Base-by-base conservation (phyloP, 2,888 invertebrate species). In the Myathropa florea region DNA sequence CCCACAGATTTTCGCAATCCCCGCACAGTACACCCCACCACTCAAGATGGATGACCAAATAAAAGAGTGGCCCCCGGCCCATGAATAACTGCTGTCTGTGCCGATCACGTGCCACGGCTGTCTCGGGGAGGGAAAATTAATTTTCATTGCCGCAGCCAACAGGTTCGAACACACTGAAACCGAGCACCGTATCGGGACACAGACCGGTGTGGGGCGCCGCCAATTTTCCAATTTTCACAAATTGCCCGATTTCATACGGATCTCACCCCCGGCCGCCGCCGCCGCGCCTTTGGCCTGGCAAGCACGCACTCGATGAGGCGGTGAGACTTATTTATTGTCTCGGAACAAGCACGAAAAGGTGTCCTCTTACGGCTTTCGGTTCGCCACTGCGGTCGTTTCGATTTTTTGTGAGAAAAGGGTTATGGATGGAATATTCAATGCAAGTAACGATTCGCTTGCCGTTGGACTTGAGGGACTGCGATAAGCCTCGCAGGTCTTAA, bases 211-310 rank as follows among this genome's bases (percentile, higher is more conserved):
- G 59, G 30, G n/a, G 46, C 46, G 59, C 59, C 24, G 64, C 46
- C 72, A 71, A 65, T 65, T 65, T 79, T 72, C 72, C 79, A 78
- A 78, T 78, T 78, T 78, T 71, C 71, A 57, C 65, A 79, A 79
- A 79, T 79, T 65, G 65, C 71, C 65, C 33, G 68, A 65, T 65
- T 36, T 65, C 57, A 59, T 39, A 55, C n/a, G 6, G 59, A 30
- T 61, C 61, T 14, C n/a, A 7, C 39, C 24, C 36, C 26, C 18
- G 9, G n/a, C n/a, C n/a, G n/a, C n/a, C 3, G 3, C 26, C 3
- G 7, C 39, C n/a, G 9, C 26, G 23, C 63, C 24, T 64, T 61
- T 14, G 14, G 10, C 18, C 30, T 26, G 55, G n/a, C 64, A 65
- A 79, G 57, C 72, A 79, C 72, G 79, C 79, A 79, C 71, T 71